phyloP scores from a whole-genome alignment of 2,797 vertebrate species.

The Pteropus rufus region DNA sequence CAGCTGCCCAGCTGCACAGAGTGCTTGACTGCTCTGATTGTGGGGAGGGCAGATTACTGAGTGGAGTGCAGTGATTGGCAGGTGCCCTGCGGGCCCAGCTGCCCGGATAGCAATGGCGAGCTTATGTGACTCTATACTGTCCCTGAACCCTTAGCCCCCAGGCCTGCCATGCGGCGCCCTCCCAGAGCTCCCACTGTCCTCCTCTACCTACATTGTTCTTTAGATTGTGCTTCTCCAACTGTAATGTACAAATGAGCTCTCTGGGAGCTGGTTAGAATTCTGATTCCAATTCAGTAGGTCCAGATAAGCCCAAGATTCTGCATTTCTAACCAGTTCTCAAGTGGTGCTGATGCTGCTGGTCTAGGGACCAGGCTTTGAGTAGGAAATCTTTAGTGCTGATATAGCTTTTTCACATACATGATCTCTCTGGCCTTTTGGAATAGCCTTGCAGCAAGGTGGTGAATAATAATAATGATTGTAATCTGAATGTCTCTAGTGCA shows the following conservation, averaged over 20 bases:
- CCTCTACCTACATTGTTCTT: neutral
- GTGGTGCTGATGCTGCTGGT: neutral
- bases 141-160: neutral
- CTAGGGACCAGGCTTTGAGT: neutral
- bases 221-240: neutral
- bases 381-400: neutral
- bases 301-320: neutral
- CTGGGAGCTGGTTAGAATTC: neutral
- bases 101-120: neutral
- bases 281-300: neutral
- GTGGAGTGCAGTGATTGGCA: constrained; percentile 50
- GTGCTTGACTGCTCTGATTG: constrained; percentile 47
- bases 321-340: neutral
- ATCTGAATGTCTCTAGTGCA: neutral
- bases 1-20: constrained; percentile 62
- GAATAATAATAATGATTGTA: neutral
- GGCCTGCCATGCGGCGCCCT: neutral
- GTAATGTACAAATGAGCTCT: too few relatives aligned
- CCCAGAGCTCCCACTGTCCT: neutral
- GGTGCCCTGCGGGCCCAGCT: constrained; percentile 53
- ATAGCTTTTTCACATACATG: neutral
- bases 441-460: neutral
- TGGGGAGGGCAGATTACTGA: constrained; percentile 39
- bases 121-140: neutral
- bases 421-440: neutral